These are phyloP conservation scores for Steinernema carpocapsae DNA, from an alignment of 2,888 invertebrate species.

Conservation along the genomic window DNA sequence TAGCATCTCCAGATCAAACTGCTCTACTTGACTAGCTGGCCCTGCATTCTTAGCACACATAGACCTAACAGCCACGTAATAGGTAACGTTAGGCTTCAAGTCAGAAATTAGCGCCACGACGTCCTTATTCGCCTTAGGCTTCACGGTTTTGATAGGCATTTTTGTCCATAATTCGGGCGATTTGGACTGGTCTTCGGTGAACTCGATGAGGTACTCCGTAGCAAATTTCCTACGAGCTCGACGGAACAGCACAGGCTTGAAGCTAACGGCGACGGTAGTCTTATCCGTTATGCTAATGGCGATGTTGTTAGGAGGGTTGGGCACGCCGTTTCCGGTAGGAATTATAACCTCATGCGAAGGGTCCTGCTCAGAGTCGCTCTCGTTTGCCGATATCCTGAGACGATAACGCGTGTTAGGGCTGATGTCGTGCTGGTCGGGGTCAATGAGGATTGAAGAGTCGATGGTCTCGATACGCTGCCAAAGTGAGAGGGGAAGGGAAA, in stretches of 20 bases:
- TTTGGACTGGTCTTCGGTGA: background rate
- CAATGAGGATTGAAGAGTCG: background rate
- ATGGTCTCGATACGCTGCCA: slow-evolving; percentile 27
- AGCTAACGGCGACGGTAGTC: slow-evolving; percentile 5
- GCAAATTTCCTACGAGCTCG: slow-evolving; percentile 9
- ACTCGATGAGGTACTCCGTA: slow-evolving; percentile 22
- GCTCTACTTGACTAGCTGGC: background rate
- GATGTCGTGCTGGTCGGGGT: slow-evolving; percentile 25
- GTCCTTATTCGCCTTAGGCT: slow-evolving; percentile 14
- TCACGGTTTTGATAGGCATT: background rate
- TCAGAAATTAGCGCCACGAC: background rate
- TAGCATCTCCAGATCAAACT: background rate
- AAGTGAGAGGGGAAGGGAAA: slow-evolving; percentile 22
- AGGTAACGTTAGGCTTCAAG: slow-evolving; percentile 8
- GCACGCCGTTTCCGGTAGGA: slow-evolving; percentile 19
- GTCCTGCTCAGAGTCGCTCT: slow-evolving; percentile 1
- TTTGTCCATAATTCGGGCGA: background rate
- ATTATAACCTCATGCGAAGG: slow-evolving; percentile 21
- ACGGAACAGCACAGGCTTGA: slow-evolving; percentile 20
- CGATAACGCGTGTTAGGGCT: slow-evolving; percentile 18
- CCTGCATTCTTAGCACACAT: slow-evolving; percentile 22
- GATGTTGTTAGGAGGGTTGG: slow-evolving; percentile 3
- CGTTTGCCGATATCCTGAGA: slow-evolving; percentile 27
- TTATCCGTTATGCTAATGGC: background rate
- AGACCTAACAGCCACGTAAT: slow-evolving; percentile 3